Base-by-base conservation (phyloP, 1,140 invertebrate genomes). In the Aporrectodea caliginosa region DNA sequence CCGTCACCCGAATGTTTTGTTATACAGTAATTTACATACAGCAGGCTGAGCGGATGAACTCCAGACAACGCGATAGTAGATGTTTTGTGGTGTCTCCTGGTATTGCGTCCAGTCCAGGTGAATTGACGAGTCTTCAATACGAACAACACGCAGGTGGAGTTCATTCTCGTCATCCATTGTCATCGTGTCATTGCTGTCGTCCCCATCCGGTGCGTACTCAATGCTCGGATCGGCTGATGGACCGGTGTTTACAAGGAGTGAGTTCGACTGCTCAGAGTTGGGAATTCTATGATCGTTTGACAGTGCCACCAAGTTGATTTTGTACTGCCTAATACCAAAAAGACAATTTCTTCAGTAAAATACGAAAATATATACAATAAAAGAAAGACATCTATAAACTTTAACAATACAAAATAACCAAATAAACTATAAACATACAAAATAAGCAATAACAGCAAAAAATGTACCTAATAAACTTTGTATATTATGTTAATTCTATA, bases 31-130 rank as follows among this genome's bases (percentile, higher is more conserved):
- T n/a, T 58, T 16, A 84, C 84, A 84, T 80, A 87, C 87, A 12
- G 84, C 84, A 35, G 86, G 86, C 77, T 88, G 86, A 14, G 85
- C 87, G 12, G 87, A 86, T 83, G 84, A 86, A 78, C 83, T 88
- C 88, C 87, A 88, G 75, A 69, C 74, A 34, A 78, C 73, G 76
- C 85, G 87, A 82, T 86, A 88, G 43, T 82, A 84, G 2, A 81
- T 83, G 31, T 87, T 80, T 1, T 82, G 84, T 16, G 86, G 84
- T 29, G 83, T 83, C 78, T 85, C 85, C 29, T 85, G 35, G 81
- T 86, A 88, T 14, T 77, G 77, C 35, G 82, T 82, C 88, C 88
- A 88, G 79, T 88, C 87, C 30, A 88, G 76, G 73, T 88, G 84
- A 69, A 88, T 86, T 35, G 84, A 83, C 6, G 83, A 84, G 31